Evolutionary conservation across 2,797 vertebrate genomes (phyloP).

Genomic region (Gymnopithys bicolor): DNA sequence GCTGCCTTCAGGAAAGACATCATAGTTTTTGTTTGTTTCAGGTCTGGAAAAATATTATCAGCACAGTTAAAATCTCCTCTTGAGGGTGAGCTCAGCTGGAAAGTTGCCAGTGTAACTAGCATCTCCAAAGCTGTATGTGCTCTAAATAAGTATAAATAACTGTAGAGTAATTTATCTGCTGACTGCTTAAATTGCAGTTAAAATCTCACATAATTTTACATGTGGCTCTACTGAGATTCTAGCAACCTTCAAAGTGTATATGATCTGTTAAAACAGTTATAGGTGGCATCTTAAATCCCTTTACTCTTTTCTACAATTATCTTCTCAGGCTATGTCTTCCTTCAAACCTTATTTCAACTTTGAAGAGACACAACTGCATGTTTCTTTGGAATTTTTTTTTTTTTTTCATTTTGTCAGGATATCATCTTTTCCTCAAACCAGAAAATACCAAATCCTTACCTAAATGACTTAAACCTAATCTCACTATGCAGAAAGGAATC

Average conservation of each 20-base stretch:
- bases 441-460: background rate
- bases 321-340: background rate
- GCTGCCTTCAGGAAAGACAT: background rate
- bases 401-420: background rate
- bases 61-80: conserved; percentile 10
- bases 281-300: background rate
- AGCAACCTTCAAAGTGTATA: background rate
- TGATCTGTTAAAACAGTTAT: background rate
- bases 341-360: background rate
- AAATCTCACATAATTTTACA: background rate
- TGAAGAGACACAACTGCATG: background rate
- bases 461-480: background rate
- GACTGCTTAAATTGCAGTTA: background rate
- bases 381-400: background rate
- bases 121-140: background rate
- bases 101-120: background rate
- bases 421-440: background rate
- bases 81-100: conserved; percentile 4
- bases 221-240: background rate
- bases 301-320: background rate
- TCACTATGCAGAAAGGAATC: background rate
- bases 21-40: background rate
- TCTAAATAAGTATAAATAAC: background rate
- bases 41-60: background rate
- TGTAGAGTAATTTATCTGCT: background rate